phyloP scores from a whole-genome alignment of 2,888 invertebrate species.

The Hylaea fasciaria region DNA sequence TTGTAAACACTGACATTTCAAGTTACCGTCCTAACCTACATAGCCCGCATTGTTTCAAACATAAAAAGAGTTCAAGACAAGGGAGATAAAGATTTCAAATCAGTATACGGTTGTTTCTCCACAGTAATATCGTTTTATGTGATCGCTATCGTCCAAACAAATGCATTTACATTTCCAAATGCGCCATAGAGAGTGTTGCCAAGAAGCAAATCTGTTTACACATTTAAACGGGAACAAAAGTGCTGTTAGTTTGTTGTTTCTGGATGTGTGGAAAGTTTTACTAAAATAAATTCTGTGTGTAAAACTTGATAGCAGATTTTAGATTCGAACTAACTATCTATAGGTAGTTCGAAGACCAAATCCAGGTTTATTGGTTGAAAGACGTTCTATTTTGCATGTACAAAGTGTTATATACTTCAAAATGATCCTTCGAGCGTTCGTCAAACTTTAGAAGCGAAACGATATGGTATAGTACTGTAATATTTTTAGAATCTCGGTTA shows the following conservation, averaged over 20 bases:
- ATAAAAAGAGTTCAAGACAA: too few relatives aligned
- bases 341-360: background rate
- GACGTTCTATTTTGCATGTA: too few relatives aligned
- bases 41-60: too few relatives aligned
- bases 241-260: conserved; percentile 1
- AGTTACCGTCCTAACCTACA: background rate
- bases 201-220: conserved; percentile 17
- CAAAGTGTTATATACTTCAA: too few relatives aligned
- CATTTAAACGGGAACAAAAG: conserved; percentile 10
- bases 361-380: too few relatives aligned
- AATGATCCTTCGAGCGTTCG: too few relatives aligned
- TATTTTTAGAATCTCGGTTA: too few relatives aligned
- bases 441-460: too few relatives aligned
- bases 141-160: conserved; percentile 1
- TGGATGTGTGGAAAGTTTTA: background rate
- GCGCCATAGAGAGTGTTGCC: conserved; percentile 12
- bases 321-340: background rate
- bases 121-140: background rate
- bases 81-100: too few relatives aligned
- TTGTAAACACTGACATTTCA: background rate
- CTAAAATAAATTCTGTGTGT: background rate
- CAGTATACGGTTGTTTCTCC: background rate
- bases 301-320: background rate
- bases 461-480: too few relatives aligned
- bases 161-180: conserved; percentile 8